phyloP scores from a whole-genome alignment of 2,888 invertebrate genomes.

The Acronicta alni region DNA sequence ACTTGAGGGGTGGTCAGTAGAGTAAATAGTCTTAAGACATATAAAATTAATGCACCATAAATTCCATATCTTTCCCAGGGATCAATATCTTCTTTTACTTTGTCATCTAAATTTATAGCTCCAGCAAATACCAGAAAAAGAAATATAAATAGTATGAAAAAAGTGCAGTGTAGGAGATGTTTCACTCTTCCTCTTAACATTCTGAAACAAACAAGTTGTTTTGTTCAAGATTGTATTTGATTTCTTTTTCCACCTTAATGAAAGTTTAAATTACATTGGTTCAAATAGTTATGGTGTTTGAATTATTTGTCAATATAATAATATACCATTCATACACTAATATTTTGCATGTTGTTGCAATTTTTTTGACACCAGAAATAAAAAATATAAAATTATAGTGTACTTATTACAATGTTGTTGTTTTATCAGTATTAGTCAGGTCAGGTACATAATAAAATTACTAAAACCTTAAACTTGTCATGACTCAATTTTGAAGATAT shows the following conservation, averaged over 20 bases:
- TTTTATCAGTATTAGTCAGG: no score
- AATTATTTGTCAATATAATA: no score
- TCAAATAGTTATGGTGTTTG: no score
- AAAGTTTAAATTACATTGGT: no score
- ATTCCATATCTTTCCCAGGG: conserved; percentile 95
- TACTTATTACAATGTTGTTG: no score
- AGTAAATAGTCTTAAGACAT: conserved; percentile 93
- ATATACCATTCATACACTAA: no score
- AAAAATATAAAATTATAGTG: no score
- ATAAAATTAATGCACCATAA: conserved; percentile 92
- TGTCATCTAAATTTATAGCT: conserved; percentile 89
- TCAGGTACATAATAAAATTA: no score
- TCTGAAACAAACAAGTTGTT: conserved; percentile 77
- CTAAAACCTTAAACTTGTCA: conserved; percentile 8
- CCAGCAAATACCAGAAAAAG: conserved; percentile 92
- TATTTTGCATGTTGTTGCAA: no score
- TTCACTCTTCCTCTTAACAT: conserved; percentile 92
- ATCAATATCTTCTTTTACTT: conserved; percentile 90
- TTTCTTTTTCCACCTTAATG: background rate
- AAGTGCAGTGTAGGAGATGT: conserved; percentile 94
- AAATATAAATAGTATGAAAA: conserved; percentile 93
- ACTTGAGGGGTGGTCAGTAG: conserved; percentile 97
- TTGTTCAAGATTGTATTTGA: background rate
- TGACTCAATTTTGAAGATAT: background rate
- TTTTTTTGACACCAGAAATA: no score